phyloP scores from a whole-genome alignment of 2,888 invertebrate species.

The Clanis bilineata region DNA sequence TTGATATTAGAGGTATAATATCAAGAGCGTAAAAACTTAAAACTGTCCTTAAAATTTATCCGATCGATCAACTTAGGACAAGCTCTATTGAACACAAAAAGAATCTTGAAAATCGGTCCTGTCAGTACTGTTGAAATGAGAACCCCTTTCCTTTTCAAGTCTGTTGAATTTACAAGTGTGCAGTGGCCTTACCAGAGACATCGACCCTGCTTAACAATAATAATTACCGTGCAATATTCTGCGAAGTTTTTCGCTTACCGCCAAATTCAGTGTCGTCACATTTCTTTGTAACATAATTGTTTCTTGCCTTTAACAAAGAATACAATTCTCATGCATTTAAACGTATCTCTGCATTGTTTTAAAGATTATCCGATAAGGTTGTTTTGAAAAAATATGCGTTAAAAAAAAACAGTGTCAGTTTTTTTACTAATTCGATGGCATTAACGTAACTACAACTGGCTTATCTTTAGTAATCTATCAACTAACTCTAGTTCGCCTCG shows the following conservation, averaged over 20 bases:
- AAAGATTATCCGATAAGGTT: background rate
- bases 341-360: background rate
- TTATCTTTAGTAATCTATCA: too few species aligned
- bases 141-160: too few species aligned
- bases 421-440: too few species aligned
- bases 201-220: background rate
- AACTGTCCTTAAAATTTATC: too few species aligned
- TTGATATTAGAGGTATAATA: too few species aligned
- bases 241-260: background rate
- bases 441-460: too few species aligned
- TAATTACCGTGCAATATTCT: constrained; percentile 2
- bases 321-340: background rate
- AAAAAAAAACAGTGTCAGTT: background rate
- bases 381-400: background rate
- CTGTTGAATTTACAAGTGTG: background rate
- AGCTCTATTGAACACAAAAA: too few species aligned
- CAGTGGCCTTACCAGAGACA: background rate
- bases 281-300: constrained; percentile 7
- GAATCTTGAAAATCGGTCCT: too few species aligned
- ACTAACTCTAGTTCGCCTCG: too few species aligned
- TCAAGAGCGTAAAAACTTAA: too few species aligned
- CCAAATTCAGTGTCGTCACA: constrained; percentile 8
- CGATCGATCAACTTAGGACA: too few species aligned
- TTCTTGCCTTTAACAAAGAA: background rate
- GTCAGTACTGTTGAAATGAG: too few species aligned